Evolutionary conservation across 2,888 invertebrate species (phyloP).

Genomic region (Octonoba sinensis): DNA sequence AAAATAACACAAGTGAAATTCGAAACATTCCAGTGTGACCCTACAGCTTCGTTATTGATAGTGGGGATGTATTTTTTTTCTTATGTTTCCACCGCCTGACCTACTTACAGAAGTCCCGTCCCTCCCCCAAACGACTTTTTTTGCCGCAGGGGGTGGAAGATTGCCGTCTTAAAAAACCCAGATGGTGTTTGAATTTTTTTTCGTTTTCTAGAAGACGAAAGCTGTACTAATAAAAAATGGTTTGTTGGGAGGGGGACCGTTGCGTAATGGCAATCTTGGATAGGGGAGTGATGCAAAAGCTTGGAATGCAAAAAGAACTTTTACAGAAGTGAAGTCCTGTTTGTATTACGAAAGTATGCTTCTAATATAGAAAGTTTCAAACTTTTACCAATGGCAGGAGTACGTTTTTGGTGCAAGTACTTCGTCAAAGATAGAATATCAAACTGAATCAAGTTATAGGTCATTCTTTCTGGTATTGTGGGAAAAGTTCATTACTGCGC

Average conservation of each 20-base stretch:
- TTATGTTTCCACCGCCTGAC: conserved; percentile 22
- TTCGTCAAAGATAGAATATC: too few species aligned
- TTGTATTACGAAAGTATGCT: not conserved
- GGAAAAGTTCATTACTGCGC: too few species aligned
- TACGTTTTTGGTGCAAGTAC: too few species aligned
- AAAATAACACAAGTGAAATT: conserved; percentile 4
- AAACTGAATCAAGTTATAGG: not conserved
- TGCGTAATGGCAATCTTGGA: conserved; percentile 30
- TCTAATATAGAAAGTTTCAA: not conserved
- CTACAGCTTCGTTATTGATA: not conserved
- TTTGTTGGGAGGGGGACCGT: conserved; percentile 5
- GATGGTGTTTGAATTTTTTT: conserved; percentile 31
- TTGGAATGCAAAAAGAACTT: conserved; percentile 6
- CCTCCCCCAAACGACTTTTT: conserved; percentile 24
- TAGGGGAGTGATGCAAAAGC: not conserved
- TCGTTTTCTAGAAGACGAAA: not conserved
- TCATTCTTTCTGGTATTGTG: too few species aligned
- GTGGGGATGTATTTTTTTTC: too few species aligned
- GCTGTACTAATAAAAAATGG: too few species aligned
- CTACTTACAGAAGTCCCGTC: conserved; percentile 42
- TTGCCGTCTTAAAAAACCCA: conserved; percentile 36
- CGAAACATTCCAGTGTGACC: not conserved
- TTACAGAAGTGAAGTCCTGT: not conserved
- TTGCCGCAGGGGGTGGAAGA: conserved; percentile 17
- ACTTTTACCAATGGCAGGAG: not conserved